Evolutionary conservation across 2,797 vertebrate genomes (phyloP).

Genomic region (Dromococcyx pavoninus): DNA sequence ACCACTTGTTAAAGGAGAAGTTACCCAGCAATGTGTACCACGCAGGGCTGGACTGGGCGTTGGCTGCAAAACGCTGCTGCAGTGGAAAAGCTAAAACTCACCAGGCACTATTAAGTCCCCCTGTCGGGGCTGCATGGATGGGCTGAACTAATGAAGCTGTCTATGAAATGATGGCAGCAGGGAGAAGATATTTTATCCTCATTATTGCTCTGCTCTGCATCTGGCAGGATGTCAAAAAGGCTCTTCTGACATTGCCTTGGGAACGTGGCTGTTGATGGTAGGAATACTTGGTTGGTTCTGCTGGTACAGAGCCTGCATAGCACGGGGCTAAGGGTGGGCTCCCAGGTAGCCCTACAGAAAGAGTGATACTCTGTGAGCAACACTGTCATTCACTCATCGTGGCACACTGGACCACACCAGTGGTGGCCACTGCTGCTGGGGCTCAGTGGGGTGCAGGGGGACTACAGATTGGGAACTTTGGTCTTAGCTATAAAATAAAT

Average conservation of each 20-base stretch:
- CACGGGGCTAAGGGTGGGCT: not conserved
- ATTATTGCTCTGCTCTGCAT: not conserved
- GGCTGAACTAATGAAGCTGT: not conserved
- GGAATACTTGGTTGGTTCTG: not conserved
- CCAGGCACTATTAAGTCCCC: not conserved
- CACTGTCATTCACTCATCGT: rapidly evolving
- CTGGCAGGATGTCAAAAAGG: not conserved
- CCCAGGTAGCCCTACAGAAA: not conserved
- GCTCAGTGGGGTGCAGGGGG: rapidly evolving
- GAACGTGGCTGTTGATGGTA: not conserved
- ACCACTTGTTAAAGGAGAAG: not conserved
- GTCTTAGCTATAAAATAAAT: not conserved
- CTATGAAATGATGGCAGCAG: not conserved
- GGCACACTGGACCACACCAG: not conserved
- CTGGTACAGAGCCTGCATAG: not conserved
- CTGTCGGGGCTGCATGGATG: not conserved
- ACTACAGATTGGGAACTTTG: not conserved
- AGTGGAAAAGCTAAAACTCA: not conserved
- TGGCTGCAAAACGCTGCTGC: not conserved
- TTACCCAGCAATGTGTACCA: not conserved
- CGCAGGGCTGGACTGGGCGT: too few relatives aligned
- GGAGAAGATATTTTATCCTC: not conserved
- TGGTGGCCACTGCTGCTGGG: too few relatives aligned
- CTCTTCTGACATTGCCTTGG: not conserved
- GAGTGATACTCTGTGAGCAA: rapidly evolving